Evolutionary conservation across 2,797 vertebrate genomes (phyloP).

Genomic region (Anisognathus igniventris): DNA sequence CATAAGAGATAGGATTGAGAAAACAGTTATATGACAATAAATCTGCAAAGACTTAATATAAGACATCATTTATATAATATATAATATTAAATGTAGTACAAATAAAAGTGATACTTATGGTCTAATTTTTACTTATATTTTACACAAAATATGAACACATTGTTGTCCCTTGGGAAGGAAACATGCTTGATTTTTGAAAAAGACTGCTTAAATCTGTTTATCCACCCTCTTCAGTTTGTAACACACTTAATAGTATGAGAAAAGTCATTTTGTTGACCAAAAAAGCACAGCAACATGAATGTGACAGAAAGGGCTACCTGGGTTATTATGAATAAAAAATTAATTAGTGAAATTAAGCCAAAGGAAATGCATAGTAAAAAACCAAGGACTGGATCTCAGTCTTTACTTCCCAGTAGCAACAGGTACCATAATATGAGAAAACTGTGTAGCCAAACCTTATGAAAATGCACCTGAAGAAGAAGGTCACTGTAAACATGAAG

Average conservation of each 20-base stretch:
- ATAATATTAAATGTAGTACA: neutral
- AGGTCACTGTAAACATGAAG: neutral
- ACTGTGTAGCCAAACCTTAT: fast-evolving
- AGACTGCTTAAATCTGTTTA: neutral
- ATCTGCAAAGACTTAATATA: neutral
- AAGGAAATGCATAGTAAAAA: neutral
- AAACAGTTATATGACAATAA: neutral
- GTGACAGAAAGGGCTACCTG: neutral
- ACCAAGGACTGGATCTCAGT: neutral
- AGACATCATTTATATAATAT: neutral
- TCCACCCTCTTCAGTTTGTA: neutral
- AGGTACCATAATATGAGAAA: neutral
- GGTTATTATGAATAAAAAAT: neutral
- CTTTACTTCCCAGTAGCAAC: neutral
- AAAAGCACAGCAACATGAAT: neutral
- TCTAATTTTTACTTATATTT: neutral
- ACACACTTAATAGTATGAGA: neutral
- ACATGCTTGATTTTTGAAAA: neutral
- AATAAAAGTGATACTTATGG: neutral
- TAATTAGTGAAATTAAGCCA: neutral
- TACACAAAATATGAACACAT: neutral
- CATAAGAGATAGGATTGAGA: neutral
- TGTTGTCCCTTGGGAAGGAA: neutral
- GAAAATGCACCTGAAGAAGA: neutral
- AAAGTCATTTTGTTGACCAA: neutral